Evolutionary conservation across 2,797 vertebrate species (phyloP).

Genomic region (Malacoraja senta): DNA sequence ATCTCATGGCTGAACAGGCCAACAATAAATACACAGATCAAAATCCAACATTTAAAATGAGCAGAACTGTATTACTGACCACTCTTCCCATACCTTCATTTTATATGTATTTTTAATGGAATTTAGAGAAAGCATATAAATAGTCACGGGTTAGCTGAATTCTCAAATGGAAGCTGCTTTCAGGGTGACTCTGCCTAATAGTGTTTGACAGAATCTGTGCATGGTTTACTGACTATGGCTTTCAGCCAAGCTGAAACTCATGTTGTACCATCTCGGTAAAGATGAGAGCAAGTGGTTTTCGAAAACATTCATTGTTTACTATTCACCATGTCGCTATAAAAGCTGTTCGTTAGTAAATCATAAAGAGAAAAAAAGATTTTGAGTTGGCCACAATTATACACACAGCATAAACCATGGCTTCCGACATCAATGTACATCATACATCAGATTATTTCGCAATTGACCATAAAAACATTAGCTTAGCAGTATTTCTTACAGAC

Average conservation of each 20-base stretch:
- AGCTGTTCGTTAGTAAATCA: background rate
- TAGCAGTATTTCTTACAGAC: background rate
- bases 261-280: background rate
- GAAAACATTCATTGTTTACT: background rate
- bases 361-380: background rate
- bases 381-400: background rate
- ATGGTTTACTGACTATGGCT: conserved; percentile 13
- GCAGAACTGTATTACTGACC: background rate
- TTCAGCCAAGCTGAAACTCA: conserved; percentile 15
- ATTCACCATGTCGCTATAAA: background rate
- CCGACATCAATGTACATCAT: background rate
- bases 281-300: background rate
- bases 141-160: conserved; percentile 17
- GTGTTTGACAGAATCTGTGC: conserved; percentile 28
- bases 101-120: background rate
- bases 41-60: background rate
- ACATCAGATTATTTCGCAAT: background rate
- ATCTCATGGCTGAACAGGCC: background rate
- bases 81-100: background rate
- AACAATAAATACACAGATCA: background rate
- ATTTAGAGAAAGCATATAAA: conserved; percentile 8
- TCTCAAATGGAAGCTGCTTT: conserved; percentile 5
- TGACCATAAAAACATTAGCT: background rate
- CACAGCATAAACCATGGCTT: background rate
- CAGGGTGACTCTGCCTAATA: background rate